These are phyloP conservation scores for Acholoe squamosa DNA, from an alignment of 2,888 invertebrate species.

Conservation along the genomic window DNA sequence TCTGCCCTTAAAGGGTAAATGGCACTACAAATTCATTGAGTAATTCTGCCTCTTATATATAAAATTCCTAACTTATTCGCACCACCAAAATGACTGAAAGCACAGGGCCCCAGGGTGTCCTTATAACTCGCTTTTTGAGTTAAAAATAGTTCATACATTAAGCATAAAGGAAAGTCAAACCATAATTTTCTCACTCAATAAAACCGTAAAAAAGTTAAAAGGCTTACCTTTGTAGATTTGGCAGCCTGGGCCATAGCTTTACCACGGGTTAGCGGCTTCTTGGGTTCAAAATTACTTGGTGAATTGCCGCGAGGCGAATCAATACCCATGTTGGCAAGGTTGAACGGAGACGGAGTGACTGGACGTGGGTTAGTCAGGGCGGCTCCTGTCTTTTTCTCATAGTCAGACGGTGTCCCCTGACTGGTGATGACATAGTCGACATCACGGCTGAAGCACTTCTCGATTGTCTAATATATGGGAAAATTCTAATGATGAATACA, in stretches of 20 bases:
- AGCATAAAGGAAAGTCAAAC: no score
- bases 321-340: slow-evolving; percentile 69
- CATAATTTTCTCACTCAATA: no score
- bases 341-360: slow-evolving; percentile 78
- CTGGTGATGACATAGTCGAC: slow-evolving; percentile 62
- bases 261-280: slow-evolving; percentile 73
- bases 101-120: no score
- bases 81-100: no score
- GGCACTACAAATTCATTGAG: no score
- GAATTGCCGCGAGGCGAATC: slow-evolving; percentile 66
- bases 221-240: slow-evolving; percentile 44
- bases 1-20: no score
- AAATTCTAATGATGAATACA: no score
- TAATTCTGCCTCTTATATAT: no score
- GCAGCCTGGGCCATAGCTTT: slow-evolving; percentile 73
- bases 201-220: no score
- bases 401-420: slow-evolving; percentile 64
- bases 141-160: no score
- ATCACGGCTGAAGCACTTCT: slow-evolving; percentile 65
- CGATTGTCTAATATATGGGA: slow-evolving; percentile 60
- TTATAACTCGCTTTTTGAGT: no score
- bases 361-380: slow-evolving; percentile 72
- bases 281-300: background rate
- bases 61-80: no score
- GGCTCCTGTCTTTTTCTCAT: slow-evolving; percentile 65